Conservation (phyloP, 1,140 invertebrate genomes). For the Alviniconcha marisindica region DNA sequence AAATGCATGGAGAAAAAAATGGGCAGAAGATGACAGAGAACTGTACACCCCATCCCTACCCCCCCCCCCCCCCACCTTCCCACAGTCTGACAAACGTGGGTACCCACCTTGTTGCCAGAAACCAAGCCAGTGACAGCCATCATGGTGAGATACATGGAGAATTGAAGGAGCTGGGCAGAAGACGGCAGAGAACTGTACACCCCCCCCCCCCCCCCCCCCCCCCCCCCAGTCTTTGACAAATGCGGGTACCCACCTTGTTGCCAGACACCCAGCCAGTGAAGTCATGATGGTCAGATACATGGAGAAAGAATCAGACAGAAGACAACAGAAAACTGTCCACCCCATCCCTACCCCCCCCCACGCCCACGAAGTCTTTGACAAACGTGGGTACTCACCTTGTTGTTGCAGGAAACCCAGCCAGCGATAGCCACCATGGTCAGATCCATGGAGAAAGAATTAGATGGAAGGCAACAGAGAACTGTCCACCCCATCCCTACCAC, state of each 20-base stretch:
- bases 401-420: slow-evolving; percentile 81
- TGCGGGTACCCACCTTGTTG: slow-evolving; percentile 11
- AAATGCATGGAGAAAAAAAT: not conserved
- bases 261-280: slow-evolving; percentile 85
- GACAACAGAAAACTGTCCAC: not conserved
- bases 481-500: too few species aligned
- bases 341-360: too few species aligned
- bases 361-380: too few species aligned
- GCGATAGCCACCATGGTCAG: slow-evolving; percentile 86
- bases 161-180: slow-evolving; percentile 74
- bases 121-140: slow-evolving; percentile 90
- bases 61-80: too few species aligned
- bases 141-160: slow-evolving; percentile 77
- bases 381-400: slow-evolving; percentile 23
- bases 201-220: too few species aligned
- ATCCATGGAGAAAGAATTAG: not conserved
- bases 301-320: not conserved
- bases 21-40: not conserved
- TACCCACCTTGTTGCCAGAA: slow-evolving; percentile 35
- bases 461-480: not conserved
- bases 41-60: too few species aligned
- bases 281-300: slow-evolving; percentile 82
- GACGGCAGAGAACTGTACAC: too few species aligned
- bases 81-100: too few species aligned
- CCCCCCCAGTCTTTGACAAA: too few species aligned